These are phyloP conservation scores for Melanerpes formicivorus DNA, from an alignment of 2,113 vertebrate genomes.

Conservation along the genomic window DNA sequence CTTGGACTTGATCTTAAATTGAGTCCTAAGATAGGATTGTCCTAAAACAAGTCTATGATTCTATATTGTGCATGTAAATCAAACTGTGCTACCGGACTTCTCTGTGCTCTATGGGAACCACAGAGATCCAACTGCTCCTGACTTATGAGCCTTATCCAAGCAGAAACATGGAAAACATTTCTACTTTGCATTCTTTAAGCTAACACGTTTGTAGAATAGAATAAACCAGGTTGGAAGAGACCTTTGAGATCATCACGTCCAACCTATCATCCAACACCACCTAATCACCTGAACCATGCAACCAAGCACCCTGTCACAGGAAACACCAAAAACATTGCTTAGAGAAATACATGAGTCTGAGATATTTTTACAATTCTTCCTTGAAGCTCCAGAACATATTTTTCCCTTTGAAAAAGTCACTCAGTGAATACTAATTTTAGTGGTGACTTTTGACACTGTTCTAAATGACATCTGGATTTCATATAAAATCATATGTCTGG, in stretches of 20 bases:
- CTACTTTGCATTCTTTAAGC: neutral
- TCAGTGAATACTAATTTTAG: conserved; percentile 3
- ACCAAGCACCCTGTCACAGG: neutral
- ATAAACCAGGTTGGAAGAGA: too few species aligned
- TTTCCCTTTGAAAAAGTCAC: neutral
- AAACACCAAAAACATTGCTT: neutral
- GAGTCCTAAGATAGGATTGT: too few species aligned
- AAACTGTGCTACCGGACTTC: neutral
- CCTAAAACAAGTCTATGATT: too few species aligned
- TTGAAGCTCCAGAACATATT: conserved; percentile 1
- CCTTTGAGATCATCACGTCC: too few species aligned
- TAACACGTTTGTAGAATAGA: neutral
- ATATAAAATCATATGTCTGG: conserved; percentile 12
- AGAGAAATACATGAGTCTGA: neutral
- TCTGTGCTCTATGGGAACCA: neutral
- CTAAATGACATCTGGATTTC: conserved; percentile 31
- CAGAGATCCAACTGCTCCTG: neutral
- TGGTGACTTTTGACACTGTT: conserved; percentile 43
- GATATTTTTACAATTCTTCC: conserved; percentile 9
- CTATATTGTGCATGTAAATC: neutral
- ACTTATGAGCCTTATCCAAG: neutral
- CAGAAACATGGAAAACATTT: neutral
- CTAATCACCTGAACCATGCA: too few species aligned
- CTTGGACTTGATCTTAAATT: too few species aligned
- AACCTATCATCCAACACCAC: too few species aligned